phyloP scores from a whole-genome alignment of 2,797 vertebrate genomes.

The Sebastiscus tertius region DNA sequence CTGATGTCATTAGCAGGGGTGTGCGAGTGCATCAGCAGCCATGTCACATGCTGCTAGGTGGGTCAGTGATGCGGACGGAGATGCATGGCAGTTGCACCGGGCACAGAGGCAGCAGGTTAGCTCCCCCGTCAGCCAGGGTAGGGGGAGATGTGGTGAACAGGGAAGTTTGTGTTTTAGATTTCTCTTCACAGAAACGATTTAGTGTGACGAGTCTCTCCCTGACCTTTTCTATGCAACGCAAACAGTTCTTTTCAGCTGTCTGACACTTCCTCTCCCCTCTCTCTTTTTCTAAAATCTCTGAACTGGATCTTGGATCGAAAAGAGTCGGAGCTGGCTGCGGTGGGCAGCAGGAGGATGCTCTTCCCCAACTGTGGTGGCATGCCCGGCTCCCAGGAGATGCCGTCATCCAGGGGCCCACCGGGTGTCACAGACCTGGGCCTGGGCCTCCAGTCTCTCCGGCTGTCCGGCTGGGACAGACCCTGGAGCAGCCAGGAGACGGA shows the following conservation, averaged over 20 bases:
- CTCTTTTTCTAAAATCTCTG: constrained; percentile 42
- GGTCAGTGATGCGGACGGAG: constrained; percentile 94
- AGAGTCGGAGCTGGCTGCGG: constrained; percentile 89
- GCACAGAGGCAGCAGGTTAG: constrained; percentile 85
- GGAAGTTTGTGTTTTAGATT: constrained; percentile 26
- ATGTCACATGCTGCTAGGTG: constrained; percentile 96
- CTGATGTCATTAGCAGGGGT: constrained; percentile 97
- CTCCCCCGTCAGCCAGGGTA: constrained; percentile 64
- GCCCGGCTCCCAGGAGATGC: constrained; percentile 85
- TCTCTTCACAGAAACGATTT: background rate
- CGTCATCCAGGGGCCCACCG: constrained; percentile 88
- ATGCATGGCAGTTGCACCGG: constrained; percentile 88
- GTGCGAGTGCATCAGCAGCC: constrained; percentile 95
- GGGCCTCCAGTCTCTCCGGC: constrained; percentile 95
- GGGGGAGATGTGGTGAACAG: constrained; percentile 28
- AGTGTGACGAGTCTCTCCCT: constrained; percentile 6
- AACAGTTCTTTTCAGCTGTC: constrained; percentile 15
- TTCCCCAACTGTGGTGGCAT: constrained; percentile 87
- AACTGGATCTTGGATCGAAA: constrained; percentile 86
- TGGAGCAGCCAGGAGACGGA: constrained; percentile 97
- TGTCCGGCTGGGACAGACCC: constrained; percentile 95
- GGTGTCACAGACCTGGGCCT: constrained; percentile 95
- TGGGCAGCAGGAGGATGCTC: constrained; percentile 96
- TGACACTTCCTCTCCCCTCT: constrained; percentile 50
- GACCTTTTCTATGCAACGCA: constrained; percentile 4